These are phyloP conservation scores for Baccha elongata DNA, from an alignment of 2,888 invertebrate genomes.

Conservation along the genomic window DNA sequence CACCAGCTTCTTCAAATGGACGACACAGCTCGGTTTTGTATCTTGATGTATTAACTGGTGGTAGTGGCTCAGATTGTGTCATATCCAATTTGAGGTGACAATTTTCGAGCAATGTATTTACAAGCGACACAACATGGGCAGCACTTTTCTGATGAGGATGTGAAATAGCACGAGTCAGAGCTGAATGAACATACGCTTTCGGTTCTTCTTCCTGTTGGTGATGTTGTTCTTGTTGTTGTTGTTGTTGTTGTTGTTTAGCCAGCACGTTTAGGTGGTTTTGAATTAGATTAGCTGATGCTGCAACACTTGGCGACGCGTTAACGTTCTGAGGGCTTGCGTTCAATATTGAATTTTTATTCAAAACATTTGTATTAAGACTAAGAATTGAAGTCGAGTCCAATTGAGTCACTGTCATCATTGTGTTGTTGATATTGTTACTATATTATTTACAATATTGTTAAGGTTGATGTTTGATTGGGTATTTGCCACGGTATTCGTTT, in stretches of 20 bases:
- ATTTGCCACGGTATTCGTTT: constrained; percentile 53
- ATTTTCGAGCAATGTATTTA: constrained; percentile 80
- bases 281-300: constrained; percentile 71
- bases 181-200: constrained; percentile 79
- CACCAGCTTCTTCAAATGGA: constrained; percentile 97
- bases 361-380: constrained; percentile 60
- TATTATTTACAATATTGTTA: constrained; percentile 33
- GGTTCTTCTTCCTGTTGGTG: constrained; percentile 78
- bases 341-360: constrained; percentile 75
- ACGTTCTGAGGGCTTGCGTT: constrained; percentile 57
- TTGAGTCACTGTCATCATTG: constrained; percentile 66
- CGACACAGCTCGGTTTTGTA: constrained; percentile 99
- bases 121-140: constrained; percentile 80
- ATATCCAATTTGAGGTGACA: constrained; percentile 90
- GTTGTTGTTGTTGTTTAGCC: constrained; percentile 74
- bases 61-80: constrained; percentile 88
- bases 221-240: no score
- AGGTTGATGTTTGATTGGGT: constrained; percentile 53
- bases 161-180: constrained; percentile 82
- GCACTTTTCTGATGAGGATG: constrained; percentile 83
- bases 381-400: constrained; percentile 61
- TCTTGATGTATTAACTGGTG: constrained; percentile 83
- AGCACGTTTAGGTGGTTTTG: constrained; percentile 75
- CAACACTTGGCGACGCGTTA: constrained; percentile 58
- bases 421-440: constrained; percentile 39